Evolutionary conservation across 2,888 invertebrate genomes (phyloP).

Genomic region (Oxystoma pomonae): DNA sequence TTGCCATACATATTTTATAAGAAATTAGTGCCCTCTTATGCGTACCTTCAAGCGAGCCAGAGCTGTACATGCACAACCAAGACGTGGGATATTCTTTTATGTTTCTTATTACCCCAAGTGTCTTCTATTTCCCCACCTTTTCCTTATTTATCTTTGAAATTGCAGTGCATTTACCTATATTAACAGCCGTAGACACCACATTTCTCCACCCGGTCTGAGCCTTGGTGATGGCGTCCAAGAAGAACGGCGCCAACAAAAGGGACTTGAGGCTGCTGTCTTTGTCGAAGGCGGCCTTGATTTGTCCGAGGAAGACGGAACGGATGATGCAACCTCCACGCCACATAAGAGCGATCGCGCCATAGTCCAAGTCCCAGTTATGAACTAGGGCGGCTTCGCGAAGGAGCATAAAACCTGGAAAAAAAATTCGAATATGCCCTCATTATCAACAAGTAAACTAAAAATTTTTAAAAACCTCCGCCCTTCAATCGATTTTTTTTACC

Average conservation of each 20-base stretch:
- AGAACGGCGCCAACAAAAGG: conserved; percentile 90
- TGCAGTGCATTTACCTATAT: conserved; percentile 43
- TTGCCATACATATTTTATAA: not conserved
- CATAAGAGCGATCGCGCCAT: conserved; percentile 97
- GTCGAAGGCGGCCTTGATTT: conserved; percentile 91
- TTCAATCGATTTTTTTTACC: too few species aligned
- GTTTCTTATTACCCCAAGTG: not conserved
- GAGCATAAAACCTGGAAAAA: conserved; percentile 78
- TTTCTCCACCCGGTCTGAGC: conserved; percentile 83
- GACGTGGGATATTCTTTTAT: not conserved
- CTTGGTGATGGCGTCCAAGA: conserved; percentile 74
- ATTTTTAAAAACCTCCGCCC: not conserved
- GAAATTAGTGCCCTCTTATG: not conserved
- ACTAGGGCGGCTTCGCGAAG: conserved; percentile 87
- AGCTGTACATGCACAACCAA: not conserved
- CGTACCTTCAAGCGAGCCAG: not conserved
- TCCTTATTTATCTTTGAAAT: too few species aligned
- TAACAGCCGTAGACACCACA: conserved; percentile 67
- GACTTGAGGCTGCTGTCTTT: conserved; percentile 83
- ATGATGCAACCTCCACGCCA: conserved; percentile 99
- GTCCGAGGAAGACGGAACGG: conserved; percentile 82
- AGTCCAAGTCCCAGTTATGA: conserved; percentile 92
- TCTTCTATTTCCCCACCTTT: too few species aligned
- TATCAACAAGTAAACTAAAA: not conserved
- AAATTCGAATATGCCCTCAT: too few species aligned